Base-by-base conservation (phyloP, 1,140 invertebrate genomes). In the Drosophila seguyi region DNA sequence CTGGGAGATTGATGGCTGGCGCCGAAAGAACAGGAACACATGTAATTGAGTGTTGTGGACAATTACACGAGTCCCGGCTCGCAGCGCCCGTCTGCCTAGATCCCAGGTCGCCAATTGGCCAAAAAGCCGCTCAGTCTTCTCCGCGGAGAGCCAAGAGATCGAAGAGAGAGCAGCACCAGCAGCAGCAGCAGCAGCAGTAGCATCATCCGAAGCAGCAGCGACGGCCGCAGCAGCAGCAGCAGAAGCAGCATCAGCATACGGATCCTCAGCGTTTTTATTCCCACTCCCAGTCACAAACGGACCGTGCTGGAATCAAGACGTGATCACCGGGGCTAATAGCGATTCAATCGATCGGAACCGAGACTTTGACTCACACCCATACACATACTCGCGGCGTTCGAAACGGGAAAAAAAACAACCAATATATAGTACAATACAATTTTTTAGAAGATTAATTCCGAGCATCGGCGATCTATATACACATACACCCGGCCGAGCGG, bases 291-390 rank as follows among this genome's bases (percentile, higher is more conserved):
- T 92, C 85, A 69, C 60, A 91, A 90, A 75, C 79, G 72, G 57
- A 81, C 67, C 85, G 85, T 90, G 79, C 75, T 90, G 84, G 85
- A 55, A 79, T 87, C 86, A 79, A 91, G 91, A 90, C 88, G 91
- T 92, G 71, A 81, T 78, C 76, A 77, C 59, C 81, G 84, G 84
- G 57, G 14, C 77, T 73, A 75, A 10, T 73, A 79, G 67, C 66
- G 55, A 77, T 14, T 31, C 10, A 50, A 57, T 22, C 59, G 47
- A 61, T 61, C 59, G 59, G 31, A 61, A 53, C 47, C 59, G 59
- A 61, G 59, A 61, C 57, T 84, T 60, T 62, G 31, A 41, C 42
- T 60, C 48, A 52, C 48, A 47, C 55, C 57, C 34, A 79, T 52
- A 67, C 42, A 75, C 29, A 68, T 38, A 69, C 22, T 57, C 73